Evolutionary conservation across 2,888 invertebrate genomes (phyloP), one percentile per base, ranked within the genome.

Genomic region (Drosophila kanekoi): DNA sequence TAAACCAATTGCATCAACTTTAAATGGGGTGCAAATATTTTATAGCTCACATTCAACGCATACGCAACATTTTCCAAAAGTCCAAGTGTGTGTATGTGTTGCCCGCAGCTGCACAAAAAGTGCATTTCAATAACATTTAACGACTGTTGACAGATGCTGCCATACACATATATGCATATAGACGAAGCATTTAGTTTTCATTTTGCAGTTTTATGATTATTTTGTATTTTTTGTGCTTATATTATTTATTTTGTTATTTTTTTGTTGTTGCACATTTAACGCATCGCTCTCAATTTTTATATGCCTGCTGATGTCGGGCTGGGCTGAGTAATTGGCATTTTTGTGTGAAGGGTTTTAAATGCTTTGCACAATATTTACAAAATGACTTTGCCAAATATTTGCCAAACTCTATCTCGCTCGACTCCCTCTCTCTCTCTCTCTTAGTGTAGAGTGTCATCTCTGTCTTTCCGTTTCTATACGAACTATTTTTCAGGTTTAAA

Each of bases 11-110:
- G 68, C 65, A 75, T 45, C 58, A 66, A 63, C 56, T 69, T 80
- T 75, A 81, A 81, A 84, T 81, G 76, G 69, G 28, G 61, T 79
- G 81, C 75, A 70, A 80, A 80, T 69, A 63, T 63, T 79, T 72
- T 67, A 67, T 58, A 8, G 49, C 40, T 32, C 20, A 13, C 57
- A 14, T 37, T 54, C 10, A 43, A 38, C 38, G 20, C 51, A 47
- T 56, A 43, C 14, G 16, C 33, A 28, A 28, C 47, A 53, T 20
- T 43, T 28, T 8, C 8, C 28, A 28, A 28, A 28, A 8, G 28
- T 28, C 28, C 28, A 28, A 28, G 37, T 63, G 37, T 35, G 32
- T 52, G 52, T 45, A 20, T 47, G 11, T 64, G 18, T 47, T 37
- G 48, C 47, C 37, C 10, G 49, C 43, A 54, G 41, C 53, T 38